Percentiles rank a stretch among this genome's conserved stretches.
phyloP scores from a whole-genome alignment of 2,888 invertebrate genomes.

The Pollenia griseotomentosa region DNA sequence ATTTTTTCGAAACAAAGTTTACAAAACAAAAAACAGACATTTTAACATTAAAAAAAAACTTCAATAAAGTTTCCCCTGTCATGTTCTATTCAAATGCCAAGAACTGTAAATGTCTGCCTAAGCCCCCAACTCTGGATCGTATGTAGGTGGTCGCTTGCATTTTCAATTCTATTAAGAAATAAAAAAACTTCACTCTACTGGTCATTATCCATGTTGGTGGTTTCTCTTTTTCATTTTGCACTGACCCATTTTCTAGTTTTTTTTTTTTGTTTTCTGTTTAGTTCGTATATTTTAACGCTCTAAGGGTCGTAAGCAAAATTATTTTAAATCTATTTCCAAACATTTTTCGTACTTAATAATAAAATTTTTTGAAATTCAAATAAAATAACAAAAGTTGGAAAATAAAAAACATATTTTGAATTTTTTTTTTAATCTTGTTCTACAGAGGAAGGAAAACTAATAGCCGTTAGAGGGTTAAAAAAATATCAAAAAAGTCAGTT shows the following conservation, averaged over 20 bases:
- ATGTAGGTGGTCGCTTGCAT: slow-evolving; percentile 17
- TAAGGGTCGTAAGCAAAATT: no score
- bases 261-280: background rate
- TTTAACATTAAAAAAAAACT: background rate
- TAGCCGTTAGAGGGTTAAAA: background rate
- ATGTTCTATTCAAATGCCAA: background rate
- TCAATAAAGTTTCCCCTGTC: background rate
- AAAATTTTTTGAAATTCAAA: no score
- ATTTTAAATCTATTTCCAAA: no score
- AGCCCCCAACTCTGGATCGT: background rate
- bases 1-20: no score
- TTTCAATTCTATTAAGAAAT: background rate
- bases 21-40: no score
- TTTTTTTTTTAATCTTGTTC: no score
- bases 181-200: background rate
- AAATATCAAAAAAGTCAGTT: slow-evolving; percentile 8
- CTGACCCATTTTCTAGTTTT: slow-evolving; percentile 27
- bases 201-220: slow-evolving; percentile 21
- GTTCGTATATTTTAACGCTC: no score
- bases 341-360: no score
- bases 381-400: no score
- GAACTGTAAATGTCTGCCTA: background rate
- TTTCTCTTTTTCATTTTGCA: slow-evolving; percentile 34
- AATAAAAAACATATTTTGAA: no score
- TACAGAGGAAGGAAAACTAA: background rate